These are phyloP conservation scores for Callipepla californica DNA, from an alignment of 2,113 vertebrate genomes.

Conservation along the genomic window DNA sequence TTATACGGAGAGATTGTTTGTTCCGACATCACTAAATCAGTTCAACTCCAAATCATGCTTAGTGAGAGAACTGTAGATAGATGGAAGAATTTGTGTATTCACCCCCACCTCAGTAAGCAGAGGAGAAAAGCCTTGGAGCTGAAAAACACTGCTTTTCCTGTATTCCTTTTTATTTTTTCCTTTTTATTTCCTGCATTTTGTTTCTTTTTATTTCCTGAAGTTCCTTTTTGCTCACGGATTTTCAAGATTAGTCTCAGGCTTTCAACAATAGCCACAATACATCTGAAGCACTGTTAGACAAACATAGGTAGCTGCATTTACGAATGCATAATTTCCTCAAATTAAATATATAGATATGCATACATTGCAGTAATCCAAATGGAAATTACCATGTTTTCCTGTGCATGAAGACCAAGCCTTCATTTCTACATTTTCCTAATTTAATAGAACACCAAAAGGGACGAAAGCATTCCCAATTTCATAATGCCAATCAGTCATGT, in stretches of 20 bases:
- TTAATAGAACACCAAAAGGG: not conserved
- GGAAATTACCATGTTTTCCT: not conserved
- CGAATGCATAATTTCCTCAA: not conserved
- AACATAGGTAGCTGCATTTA: not conserved
- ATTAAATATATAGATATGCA: not conserved
- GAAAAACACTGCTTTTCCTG: not conserved
- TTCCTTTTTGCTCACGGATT: not conserved
- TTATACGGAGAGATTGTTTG: constrained; percentile 33
- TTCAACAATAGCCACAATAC: not conserved
- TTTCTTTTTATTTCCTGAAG: no score
- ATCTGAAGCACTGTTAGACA: not conserved
- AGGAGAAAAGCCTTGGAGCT: not conserved
- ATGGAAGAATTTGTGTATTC: not conserved
- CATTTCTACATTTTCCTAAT: not conserved
- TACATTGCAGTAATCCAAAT: not conserved
- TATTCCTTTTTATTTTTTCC: no score
- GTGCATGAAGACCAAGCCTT: not conserved
- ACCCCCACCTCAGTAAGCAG: not conserved
- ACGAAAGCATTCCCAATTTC: not conserved
- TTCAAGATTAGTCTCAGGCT: not conserved
- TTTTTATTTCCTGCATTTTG: no score
- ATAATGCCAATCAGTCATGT: rapidly evolving
- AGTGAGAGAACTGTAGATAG: not conserved
- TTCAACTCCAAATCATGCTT: not conserved
- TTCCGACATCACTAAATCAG: not conserved